Base-by-base conservation (phyloP, 2,888 invertebrate genomes). In the Abscondita cerata region DNA sequence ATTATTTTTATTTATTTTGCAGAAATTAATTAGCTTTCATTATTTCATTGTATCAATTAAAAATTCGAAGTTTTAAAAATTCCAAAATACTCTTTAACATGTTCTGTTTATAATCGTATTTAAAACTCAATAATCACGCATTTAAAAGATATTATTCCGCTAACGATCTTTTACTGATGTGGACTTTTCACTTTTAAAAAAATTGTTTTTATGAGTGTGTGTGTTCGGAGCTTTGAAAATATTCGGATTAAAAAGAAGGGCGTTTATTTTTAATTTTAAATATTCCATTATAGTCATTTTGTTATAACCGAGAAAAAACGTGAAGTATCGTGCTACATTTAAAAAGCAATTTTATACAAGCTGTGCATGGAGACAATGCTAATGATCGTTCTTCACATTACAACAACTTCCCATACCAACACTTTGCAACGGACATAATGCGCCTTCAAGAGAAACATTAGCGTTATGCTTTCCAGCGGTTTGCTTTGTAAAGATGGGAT, bases 311-410 rank as follows among this genome's bases (percentile, higher is more conserved):
- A 52, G 59, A 62, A 62, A 62, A 62, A 62, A 62, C 51, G 55
- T 62, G 62, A 62, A 62, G 54, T 62, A 57, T 62, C 53, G 57
- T 40, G 58, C 62, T 62, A 59, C 50, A 62, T 62, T 62, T 62
- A 59, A 59, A n/a, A 62, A 62, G 62, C 58, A 62, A 58, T 62
- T 62, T 62, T 52, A 54, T 62, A 63, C 63, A 63, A 63, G 59
- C 63, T 63, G 59, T 58, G 63, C 59, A 58, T 63, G 63, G 63
- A 63, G 63, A 63, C 63, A 63, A 63, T 59, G 63, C 63, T 63
- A 63, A 63, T 63, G 63, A 63, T 63, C 63, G 63, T 63, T 63
- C 63, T 59, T 58, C 57, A 58, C 53, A 53, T 51, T 52, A 52
- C 48, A 56, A 48, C 56, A 44, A 31, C 52, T 46, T 44, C 56